Base-by-base conservation (phyloP, 2,797 vertebrate genomes). In the Eurystomus glaucurus region DNA sequence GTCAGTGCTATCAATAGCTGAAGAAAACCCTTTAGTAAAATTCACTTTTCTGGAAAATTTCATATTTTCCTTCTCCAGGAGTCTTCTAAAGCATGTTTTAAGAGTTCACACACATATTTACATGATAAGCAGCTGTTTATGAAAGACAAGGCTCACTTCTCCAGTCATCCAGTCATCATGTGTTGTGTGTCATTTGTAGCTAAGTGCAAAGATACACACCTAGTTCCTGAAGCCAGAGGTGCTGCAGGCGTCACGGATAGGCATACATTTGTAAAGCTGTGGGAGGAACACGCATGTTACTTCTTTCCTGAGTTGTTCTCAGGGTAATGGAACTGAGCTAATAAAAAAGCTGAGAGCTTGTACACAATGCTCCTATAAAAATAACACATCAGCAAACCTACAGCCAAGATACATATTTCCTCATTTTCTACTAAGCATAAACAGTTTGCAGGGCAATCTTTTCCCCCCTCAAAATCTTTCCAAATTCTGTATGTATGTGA, bases 91-190 rank as follows among this genome's bases (percentile, higher is more conserved):
- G 60, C 0, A 6, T 15, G 12, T 51, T 2, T 0, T 33, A 29
- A 48, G 52, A 37, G 21, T 81, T 89, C 52, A 9, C 8, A 33
- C 21, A 23, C 14, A 70, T 31, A 43, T 23, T 48, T 55, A 11
- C 0, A 5, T 25, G 35, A 46, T 46, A 46, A 46, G 45, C 70
- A 68, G 62, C 26, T 60, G 23, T 10, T 90, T 28, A 21, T n/a
- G n/a, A 51, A 75, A 61, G 57, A 48, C 11, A 85, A 82, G 80
- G 5, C 25, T 16, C 48, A 5, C 6, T 58, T 43, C 39, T 54
- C 43, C 13, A 10, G 0, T 10, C 62, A 74, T n/a, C 12, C 52
- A n/a, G n/a, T n/a, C n/a, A n/a, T n/a, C n/a, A n/a, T 1, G 0
- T 17, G 11, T 15, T 77, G 14, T 10, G 10, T 39, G 31, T 43